Conservation (phyloP, 2,113 vertebrate species). For the Sphaerodactylus townsendi region DNA sequence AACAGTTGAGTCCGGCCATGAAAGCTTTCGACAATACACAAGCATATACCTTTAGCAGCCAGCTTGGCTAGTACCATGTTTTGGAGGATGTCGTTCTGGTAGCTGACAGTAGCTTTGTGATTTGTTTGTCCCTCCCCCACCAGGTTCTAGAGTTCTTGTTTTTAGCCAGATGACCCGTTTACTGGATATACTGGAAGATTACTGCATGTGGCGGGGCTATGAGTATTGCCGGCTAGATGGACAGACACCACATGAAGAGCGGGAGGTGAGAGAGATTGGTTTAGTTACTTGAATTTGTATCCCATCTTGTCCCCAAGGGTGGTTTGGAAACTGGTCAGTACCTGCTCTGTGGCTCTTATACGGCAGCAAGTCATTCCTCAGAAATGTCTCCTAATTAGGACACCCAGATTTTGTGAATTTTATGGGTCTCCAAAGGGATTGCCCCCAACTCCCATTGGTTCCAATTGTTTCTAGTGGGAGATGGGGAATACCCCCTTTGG, state of each 20-base stretch:
- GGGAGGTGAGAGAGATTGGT: slow-evolving; percentile 77
- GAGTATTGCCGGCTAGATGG: slow-evolving; percentile 90
- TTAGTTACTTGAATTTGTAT: not conserved
- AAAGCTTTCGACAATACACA: no score
- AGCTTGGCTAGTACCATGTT: no score
- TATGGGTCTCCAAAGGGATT: no score
- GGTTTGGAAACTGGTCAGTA: not conserved
- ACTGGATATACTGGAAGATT: slow-evolving; percentile 89
- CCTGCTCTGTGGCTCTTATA: not conserved
- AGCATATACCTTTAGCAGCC: no score
- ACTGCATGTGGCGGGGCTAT: slow-evolving; percentile 90
- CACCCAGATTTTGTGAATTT: no score
- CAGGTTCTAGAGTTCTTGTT: slow-evolving; percentile 86
- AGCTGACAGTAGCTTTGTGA: no score
- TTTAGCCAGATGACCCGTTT: slow-evolving; percentile 92
- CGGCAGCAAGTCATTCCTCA: not conserved
- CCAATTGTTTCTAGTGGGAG: no score
- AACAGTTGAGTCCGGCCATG: no score
- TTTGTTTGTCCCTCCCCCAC: not conserved
- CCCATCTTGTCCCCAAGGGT: not conserved
- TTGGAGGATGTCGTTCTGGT: no score
- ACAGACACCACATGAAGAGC: slow-evolving; percentile 87
- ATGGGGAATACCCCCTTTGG: no score
- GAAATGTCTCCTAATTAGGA: no score
- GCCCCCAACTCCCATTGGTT: no score